These are phyloP conservation scores for Paraescarpia echinospica DNA, from an alignment of 1,140 invertebrate species.

Conservation along the genomic window DNA sequence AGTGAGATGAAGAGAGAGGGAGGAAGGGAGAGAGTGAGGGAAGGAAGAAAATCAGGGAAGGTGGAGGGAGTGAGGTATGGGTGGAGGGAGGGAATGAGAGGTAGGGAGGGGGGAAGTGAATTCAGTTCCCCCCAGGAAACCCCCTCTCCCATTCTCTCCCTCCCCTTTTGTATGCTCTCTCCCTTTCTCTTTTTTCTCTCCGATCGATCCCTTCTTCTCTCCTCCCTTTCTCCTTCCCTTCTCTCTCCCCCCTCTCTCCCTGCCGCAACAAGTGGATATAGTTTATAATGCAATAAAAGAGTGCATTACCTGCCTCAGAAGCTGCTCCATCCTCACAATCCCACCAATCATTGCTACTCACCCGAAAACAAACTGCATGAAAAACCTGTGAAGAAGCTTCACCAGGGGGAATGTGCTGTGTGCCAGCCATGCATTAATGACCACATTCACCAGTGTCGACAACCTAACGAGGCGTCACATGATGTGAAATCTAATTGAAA, in stretches of 20 bases:
- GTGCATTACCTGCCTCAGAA: neutral
- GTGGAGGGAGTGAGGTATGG: too few relatives aligned
- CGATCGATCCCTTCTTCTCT: neutral
- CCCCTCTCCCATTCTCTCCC: too few relatives aligned
- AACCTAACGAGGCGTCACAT: neutral
- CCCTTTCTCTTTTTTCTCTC: too few relatives aligned
- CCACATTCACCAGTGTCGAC: neutral
- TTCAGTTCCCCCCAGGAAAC: too few relatives aligned
- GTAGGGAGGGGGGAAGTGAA: too few relatives aligned
- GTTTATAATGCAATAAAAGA: neutral
- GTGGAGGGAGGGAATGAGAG: neutral
- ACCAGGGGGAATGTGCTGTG: neutral
- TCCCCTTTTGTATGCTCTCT: too few relatives aligned
- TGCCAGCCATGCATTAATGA: neutral
- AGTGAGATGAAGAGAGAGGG: too few relatives aligned
- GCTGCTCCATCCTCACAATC: neutral
- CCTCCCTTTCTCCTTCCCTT: neutral
- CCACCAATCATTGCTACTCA: neutral
- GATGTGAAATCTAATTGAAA: neutral
- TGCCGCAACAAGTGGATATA: neutral
- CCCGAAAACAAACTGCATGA: neutral
- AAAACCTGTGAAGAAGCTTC: neutral
- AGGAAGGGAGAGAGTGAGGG: too few relatives aligned
- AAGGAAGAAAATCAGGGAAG: too few relatives aligned
- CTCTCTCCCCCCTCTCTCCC: neutral